phyloP scores from a whole-genome alignment of 1,140 invertebrate species.

The Formica selysi region DNA sequence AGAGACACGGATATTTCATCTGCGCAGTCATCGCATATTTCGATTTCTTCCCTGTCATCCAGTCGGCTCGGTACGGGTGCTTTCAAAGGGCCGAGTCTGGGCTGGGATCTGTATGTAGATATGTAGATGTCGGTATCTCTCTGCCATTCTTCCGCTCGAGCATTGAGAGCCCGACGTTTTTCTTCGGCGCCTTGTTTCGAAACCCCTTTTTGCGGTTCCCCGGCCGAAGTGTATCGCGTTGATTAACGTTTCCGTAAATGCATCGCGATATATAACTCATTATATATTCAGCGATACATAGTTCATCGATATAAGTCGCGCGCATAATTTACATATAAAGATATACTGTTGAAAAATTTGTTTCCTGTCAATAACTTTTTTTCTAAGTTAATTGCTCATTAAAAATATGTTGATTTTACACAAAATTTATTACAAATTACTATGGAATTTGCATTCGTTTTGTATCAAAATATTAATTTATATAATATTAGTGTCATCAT shows the following conservation, averaged over 20 bases:
- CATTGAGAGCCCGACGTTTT: conserved; percentile 58
- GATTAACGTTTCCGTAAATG: conserved; percentile 58
- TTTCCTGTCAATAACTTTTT: too few species aligned
- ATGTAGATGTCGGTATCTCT: conserved; percentile 62
- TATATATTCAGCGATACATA: conserved; percentile 8
- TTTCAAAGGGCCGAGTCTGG: conserved; percentile 75
- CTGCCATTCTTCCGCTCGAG: conserved; percentile 28
- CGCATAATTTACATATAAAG: neutral
- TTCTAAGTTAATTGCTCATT: too few species aligned
- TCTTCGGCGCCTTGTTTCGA: conserved; percentile 67
- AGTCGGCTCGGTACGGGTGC: conserved; percentile 73
- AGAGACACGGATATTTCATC: conserved; percentile 83
- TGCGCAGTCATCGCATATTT: conserved; percentile 84
- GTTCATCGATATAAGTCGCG: conserved; percentile 18
- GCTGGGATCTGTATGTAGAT: conserved; percentile 66
- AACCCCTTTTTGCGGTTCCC: conserved; percentile 37
- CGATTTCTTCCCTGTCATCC: conserved; percentile 82
- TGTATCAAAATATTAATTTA: too few species aligned
- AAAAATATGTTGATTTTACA: too few species aligned
- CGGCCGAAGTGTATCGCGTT: conserved; percentile 30
- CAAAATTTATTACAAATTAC: too few species aligned
- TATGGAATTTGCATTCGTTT: too few species aligned
- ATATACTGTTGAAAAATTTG: neutral
- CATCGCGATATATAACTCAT: conserved; percentile 33
- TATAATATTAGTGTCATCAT: too few species aligned